Evolutionary conservation across 2,888 invertebrate species (phyloP).

Genomic region (Tipula confusa): DNA sequence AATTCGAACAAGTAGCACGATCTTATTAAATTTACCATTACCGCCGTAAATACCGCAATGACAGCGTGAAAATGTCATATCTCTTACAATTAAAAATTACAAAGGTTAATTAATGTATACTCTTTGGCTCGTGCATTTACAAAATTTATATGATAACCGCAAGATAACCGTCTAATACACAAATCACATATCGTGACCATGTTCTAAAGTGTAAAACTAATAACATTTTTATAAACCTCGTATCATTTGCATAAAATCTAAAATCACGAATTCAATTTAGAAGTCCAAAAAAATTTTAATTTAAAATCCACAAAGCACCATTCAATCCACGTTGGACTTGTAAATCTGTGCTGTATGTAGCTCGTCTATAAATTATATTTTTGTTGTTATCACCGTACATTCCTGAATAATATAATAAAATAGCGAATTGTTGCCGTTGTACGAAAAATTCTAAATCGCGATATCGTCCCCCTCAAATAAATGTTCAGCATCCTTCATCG

Average conservation of each 20-base stretch:
- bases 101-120: not conserved
- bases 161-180: not conserved
- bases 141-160: not conserved
- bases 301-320: not conserved
- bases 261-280: slow-evolving; percentile 27
- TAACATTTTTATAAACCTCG: not conserved
- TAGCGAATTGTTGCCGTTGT: not conserved
- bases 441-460: not conserved
- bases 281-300: not conserved
- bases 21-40: too few species aligned
- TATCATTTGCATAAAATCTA: not conserved
- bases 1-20: too few species aligned
- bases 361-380: not conserved
- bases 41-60: too few species aligned
- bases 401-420: not conserved
- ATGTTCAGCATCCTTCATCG: not conserved
- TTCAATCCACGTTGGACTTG: not conserved
- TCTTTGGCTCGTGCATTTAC: not conserved
- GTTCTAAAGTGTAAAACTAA: slow-evolving; percentile 21
- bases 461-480: not conserved
- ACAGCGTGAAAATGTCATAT: too few species aligned
- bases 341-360: not conserved
- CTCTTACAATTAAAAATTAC: too few species aligned
- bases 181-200: not conserved
- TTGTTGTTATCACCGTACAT: not conserved